Base-by-base conservation (phyloP, 2,888 invertebrate genomes). In the Ectemnius cavifrons region DNA sequence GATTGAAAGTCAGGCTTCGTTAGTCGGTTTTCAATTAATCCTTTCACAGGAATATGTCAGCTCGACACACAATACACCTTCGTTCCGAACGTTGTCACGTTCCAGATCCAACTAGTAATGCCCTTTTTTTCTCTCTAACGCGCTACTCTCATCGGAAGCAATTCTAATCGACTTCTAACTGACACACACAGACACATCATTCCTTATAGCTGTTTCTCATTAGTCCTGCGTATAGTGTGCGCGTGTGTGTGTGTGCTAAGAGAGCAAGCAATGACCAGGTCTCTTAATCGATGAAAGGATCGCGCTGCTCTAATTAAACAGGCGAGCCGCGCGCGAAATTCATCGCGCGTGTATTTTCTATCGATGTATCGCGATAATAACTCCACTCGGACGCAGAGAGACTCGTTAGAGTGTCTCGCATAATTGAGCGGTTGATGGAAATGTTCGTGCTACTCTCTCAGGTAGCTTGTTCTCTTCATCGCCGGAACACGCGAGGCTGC, bases 371-470 rank as follows among this genome's bases (percentile, higher is more conserved):
- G 37, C 67, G 70, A 80, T 80, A 73, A 80, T 20, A 23, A 23
- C 2, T 23, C 23, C 0, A 78, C 78, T 70, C 2, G 23, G 23
- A 23, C 2, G 3, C 64, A 73, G 63, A 64, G 28, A 76, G 75
- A 81, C 73, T 73, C 72, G 71, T 80, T 80, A 76, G 69, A 47
- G 65, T 68, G 78, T 78, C 78, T 68, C 73, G 73, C 63, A 73
- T 80, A 78, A 80, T 80, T 80, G 80, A 78, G 78, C 70, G 63
- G 71, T 70, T 66, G 75, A 75, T 76, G 66, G 66, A 76, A 74
- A 71, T 47, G 72, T 63, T 64, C 62, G 58, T 59, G 63, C 37
- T 37, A 37, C 37, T 37, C 37, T 37, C 8, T 8, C 8, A 37
- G 8, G 37, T 8, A 37, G 37, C 37, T 37, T 37, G 37, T 37